These are phyloP conservation scores for Mesoclemmys tuberculata DNA, from an alignment of 2,113 vertebrate species.

Conservation along the genomic window DNA sequence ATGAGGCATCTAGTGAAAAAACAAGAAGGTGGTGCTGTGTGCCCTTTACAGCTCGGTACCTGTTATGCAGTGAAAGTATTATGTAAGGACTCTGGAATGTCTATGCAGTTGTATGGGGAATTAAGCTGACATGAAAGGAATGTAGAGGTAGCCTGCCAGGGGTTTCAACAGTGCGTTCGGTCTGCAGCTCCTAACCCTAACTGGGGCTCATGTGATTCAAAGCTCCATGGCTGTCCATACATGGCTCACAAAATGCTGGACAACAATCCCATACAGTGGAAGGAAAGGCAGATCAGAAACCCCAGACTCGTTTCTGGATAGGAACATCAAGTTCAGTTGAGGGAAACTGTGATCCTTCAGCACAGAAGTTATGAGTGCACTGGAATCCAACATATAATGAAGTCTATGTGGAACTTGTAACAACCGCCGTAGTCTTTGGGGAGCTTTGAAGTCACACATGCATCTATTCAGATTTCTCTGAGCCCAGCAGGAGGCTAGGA, in stretches of 20 bases:
- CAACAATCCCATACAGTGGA: too few relatives aligned
- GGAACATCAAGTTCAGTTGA: neutral
- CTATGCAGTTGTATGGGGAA: neutral
- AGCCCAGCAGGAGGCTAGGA: neutral
- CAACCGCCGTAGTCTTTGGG: neutral
- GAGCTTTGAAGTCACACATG: neutral
- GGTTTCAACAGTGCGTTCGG: neutral
- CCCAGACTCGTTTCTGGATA: neutral
- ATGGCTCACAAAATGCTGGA: conserved; percentile 24
- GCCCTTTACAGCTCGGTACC: neutral
- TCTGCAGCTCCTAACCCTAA: neutral
- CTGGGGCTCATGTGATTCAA: neutral
- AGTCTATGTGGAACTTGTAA: neutral
- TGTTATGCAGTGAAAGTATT: neutral
- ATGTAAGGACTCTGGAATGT: neutral
- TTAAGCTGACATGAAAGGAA: neutral
- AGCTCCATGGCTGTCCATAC: neutral
- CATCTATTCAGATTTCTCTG: neutral
- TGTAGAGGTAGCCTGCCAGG: neutral
- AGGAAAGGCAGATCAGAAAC: neutral
- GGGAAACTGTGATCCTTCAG: neutral
- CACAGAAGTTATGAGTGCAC: rapidly evolving
- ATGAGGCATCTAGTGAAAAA: neutral
- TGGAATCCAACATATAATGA: neutral
- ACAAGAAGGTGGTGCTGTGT: neutral